Evolutionary conservation across 2,113 vertebrate species (phyloP).

Genomic region (Ardeotis arabs): DNA sequence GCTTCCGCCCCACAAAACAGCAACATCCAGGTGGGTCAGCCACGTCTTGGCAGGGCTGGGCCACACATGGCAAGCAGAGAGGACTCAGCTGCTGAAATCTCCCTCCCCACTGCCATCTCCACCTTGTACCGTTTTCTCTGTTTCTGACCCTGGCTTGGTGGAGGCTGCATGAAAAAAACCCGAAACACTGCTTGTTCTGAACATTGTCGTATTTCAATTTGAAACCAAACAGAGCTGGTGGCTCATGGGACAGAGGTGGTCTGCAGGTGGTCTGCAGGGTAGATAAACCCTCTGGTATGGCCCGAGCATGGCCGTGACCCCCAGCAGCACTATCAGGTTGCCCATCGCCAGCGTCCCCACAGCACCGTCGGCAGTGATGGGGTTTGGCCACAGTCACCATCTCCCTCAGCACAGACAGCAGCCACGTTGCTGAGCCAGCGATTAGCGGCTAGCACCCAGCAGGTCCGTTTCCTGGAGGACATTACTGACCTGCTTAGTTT

Average conservation of each 20-base stretch:
- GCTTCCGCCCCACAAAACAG: background rate
- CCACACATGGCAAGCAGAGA: background rate
- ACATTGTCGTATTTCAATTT: background rate
- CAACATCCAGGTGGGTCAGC: fast-evolving
- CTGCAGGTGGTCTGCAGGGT: background rate
- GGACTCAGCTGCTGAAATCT: background rate
- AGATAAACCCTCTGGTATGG: background rate
- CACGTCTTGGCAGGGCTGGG: background rate
- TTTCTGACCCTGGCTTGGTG: background rate
- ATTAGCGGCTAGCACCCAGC: background rate
- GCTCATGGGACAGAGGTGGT: background rate
- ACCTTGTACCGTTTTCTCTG: background rate
- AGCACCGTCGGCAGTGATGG: fast-evolving
- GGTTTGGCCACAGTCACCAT: background rate
- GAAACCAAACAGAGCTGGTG: background rate
- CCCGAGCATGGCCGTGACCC: background rate
- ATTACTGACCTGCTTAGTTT: background rate
- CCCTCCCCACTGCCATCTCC: background rate
- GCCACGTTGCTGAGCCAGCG: background rate
- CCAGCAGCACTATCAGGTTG: background rate
- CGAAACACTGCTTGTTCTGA: background rate
- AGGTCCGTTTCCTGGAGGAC: background rate
- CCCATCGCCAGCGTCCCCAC: background rate
- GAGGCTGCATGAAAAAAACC: background rate
- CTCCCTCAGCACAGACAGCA: background rate